Evolutionary conservation across 2,888 invertebrate genomes (phyloP).

Genomic region (Copidosoma aretas): DNA sequence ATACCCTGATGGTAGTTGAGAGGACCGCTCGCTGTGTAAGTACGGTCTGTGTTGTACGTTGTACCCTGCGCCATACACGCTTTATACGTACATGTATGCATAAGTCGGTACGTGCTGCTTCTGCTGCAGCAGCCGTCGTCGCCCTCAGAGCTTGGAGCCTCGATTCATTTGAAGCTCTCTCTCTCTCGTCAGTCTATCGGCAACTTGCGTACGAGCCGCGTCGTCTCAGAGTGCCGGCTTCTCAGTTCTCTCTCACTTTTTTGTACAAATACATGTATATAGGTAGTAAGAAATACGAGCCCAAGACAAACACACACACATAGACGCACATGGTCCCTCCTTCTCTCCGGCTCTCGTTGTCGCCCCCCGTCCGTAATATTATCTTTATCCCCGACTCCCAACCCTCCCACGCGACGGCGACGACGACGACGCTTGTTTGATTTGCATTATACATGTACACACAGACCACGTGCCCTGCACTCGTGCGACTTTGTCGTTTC

Average conservation of each 20-base stretch:
- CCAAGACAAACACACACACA: not conserved
- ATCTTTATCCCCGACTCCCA: not conserved
- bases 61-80: too few species aligned
- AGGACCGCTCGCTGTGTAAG: too few species aligned
- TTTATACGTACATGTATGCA: too few species aligned
- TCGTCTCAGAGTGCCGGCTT: too few species aligned
- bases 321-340: not conserved
- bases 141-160: not conserved
- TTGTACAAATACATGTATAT: slow-evolving; percentile 9
- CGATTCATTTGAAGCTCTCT: not conserved
- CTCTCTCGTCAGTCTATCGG: slow-evolving; percentile 58
- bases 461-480: too few species aligned
- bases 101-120: too few species aligned
- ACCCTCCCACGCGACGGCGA: not conserved
- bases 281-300: not conserved
- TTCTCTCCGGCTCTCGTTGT: not conserved
- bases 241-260: slow-evolving; percentile 1
- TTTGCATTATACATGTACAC: too few species aligned
- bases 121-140: not conserved
- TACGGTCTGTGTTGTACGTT: too few species aligned
- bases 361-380: not conserved
- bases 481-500: too few species aligned
- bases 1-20: too few species aligned
- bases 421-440: not conserved
- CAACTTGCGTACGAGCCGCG: slow-evolving; percentile 61